Evolutionary conservation across 2,888 invertebrate genomes (phyloP).

Genomic region (Drosophila tanythrix): DNA sequence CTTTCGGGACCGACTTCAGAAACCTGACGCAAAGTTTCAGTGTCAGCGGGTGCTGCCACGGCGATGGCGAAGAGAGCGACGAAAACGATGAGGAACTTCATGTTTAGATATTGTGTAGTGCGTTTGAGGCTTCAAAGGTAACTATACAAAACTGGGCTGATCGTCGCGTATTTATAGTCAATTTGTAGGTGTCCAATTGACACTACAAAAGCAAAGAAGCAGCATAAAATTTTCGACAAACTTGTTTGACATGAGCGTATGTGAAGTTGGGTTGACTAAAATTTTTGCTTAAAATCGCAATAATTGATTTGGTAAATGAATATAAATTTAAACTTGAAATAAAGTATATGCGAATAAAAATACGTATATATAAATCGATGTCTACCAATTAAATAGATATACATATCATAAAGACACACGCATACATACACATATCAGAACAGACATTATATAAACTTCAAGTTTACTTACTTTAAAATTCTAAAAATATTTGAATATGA

Average conservation of each 20-base stretch:
- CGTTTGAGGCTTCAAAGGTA: slow-evolving; percentile 51
- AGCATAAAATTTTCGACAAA: slow-evolving; percentile 28
- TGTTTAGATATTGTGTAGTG: slow-evolving; percentile 47
- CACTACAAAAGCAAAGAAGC: slow-evolving; percentile 4
- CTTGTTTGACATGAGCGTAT: slow-evolving; percentile 24
- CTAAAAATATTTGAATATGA: background rate
- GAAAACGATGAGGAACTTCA: slow-evolving; percentile 78
- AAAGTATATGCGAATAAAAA: slow-evolving; percentile 1
- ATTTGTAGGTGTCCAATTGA: slow-evolving; percentile 5
- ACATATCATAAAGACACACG: background rate
- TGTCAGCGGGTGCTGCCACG: slow-evolving; percentile 62
- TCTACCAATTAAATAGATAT: slow-evolving; percentile 1
- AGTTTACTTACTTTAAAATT: background rate
- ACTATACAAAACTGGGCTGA: slow-evolving; percentile 34
- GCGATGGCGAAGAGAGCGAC: slow-evolving; percentile 73
- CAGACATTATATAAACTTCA: background rate
- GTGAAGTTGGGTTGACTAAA: slow-evolving; percentile 17
- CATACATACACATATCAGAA: background rate
- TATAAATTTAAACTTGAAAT: slow-evolving; percentile 38
- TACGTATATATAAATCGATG: slow-evolving; percentile 17
- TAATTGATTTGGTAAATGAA: slow-evolving; percentile 35
- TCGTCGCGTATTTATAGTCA: slow-evolving; percentile 36
- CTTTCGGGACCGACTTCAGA: accelerated
- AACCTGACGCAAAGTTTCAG: slow-evolving; percentile 1
- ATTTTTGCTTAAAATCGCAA: slow-evolving; percentile 11